These are phyloP conservation scores for Drosophila seclusa DNA, from an alignment of 2,888 invertebrate genomes.

Conservation along the genomic window DNA sequence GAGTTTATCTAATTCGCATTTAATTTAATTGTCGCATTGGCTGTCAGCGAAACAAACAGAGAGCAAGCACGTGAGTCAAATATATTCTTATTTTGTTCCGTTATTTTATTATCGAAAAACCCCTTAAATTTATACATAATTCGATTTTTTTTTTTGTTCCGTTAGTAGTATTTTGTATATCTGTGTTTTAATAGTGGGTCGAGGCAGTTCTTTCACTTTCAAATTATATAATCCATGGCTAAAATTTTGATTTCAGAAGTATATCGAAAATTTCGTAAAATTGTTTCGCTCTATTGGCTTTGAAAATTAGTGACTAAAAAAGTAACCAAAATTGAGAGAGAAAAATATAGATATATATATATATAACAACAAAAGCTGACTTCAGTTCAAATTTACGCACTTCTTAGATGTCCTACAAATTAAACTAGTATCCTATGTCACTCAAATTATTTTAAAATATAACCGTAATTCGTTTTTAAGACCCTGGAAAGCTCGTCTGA, in stretches of 20 bases:
- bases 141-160: background rate
- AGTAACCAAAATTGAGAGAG: background rate
- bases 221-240: background rate
- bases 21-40: slow-evolving; percentile 37
- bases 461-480: background rate
- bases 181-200: background rate
- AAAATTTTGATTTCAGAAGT: background rate
- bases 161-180: background rate
- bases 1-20: slow-evolving; percentile 37
- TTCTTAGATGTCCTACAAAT: background rate
- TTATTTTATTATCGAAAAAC: background rate
- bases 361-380: background rate
- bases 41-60: slow-evolving; percentile 1
- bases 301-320: background rate
- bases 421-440: background rate
- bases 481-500: background rate
- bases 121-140: background rate
- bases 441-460: background rate
- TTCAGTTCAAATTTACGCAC: background rate
- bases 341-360: too few species aligned
- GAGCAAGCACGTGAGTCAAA: slow-evolving; percentile 35
- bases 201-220: background rate
- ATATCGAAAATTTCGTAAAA: background rate
- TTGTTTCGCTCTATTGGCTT: background rate
- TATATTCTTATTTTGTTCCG: background rate